phyloP scores from a whole-genome alignment of 2,797 vertebrate genomes.

The Lacerta agilis region DNA sequence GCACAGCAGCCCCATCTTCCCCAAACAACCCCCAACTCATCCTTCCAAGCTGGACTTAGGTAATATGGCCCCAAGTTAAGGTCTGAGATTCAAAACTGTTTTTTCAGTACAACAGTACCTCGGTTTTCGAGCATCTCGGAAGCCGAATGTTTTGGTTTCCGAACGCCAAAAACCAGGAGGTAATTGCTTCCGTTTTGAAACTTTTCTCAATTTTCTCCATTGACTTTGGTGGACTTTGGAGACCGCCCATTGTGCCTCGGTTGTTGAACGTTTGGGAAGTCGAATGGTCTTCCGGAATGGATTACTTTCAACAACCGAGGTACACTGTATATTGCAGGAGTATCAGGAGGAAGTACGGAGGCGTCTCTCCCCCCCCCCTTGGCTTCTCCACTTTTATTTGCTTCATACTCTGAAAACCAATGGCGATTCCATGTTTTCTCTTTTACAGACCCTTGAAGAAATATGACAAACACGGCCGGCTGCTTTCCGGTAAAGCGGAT shows the following conservation, averaged over 20 bases:
- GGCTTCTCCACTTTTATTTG: constrained; percentile 11
- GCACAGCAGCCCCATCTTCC: not conserved
- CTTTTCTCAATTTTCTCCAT: no score
- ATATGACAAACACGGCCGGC: constrained; percentile 72
- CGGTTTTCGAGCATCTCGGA: no score
- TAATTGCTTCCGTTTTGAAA: no score
- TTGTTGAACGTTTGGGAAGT: no score
- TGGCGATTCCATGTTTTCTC: constrained; percentile 9
- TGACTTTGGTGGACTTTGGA: no score
- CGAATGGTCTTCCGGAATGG: no score
- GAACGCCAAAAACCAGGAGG: no score
- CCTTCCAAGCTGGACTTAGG: not conserved
- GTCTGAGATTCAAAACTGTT: not conserved
- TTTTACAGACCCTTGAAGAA: constrained; percentile 70
- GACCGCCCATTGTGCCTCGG: no score
- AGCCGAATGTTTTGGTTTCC: no score
- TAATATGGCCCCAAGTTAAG: not conserved
- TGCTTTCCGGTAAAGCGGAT: constrained; percentile 72
- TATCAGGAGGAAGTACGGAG: not conserved
- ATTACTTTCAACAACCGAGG: no score
- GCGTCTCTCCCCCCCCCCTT: not conserved
- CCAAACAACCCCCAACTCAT: not conserved
- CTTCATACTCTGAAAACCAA: constrained; percentile 10
- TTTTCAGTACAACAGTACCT: no score
- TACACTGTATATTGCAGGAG: no score